phyloP scores from a whole-genome alignment of 1,140 invertebrate species.

The Hyles euphorbiae region DNA sequence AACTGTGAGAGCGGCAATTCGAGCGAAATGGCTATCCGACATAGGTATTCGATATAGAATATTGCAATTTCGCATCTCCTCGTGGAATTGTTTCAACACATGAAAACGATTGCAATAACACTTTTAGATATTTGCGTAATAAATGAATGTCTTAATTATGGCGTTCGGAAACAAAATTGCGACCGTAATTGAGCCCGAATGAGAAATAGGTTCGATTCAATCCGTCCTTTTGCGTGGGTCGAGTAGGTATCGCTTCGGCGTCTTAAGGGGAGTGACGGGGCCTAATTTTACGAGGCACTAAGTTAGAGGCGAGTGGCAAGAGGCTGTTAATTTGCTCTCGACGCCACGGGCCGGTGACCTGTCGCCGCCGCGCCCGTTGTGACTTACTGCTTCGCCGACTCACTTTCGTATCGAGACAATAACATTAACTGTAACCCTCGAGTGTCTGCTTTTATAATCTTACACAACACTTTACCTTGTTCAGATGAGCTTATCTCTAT shows the following conservation, averaged over 20 bases:
- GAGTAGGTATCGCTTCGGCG: conserved; percentile 29
- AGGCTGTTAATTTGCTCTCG: conserved; percentile 69
- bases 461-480: no score
- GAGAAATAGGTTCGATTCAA: conserved; percentile 23
- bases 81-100: conserved; percentile 2
- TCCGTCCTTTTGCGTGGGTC: conserved; percentile 40
- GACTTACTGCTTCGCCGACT: conserved; percentile 47
- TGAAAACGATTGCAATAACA: background rate
- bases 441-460: no score
- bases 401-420: conserved; percentile 15
- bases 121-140: no score
- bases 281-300: conserved; percentile 72
- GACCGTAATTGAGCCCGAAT: conserved; percentile 6
- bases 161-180: conserved; percentile 27
- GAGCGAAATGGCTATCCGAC: conserved; percentile 23
- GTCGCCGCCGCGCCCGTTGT: conserved; percentile 67
- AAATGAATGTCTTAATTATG: background rate
- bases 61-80: conserved; percentile 3
- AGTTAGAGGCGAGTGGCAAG: conserved; percentile 65
- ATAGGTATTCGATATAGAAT: conserved; percentile 7
- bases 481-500: no score
- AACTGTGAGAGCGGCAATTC: conserved; percentile 26
- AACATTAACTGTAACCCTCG: conserved; percentile 32
- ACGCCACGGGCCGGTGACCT: conserved; percentile 49
- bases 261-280: conserved; percentile 54